Conservation (phyloP, 2,113 vertebrate species). For the Zootoca vivipara region DNA sequence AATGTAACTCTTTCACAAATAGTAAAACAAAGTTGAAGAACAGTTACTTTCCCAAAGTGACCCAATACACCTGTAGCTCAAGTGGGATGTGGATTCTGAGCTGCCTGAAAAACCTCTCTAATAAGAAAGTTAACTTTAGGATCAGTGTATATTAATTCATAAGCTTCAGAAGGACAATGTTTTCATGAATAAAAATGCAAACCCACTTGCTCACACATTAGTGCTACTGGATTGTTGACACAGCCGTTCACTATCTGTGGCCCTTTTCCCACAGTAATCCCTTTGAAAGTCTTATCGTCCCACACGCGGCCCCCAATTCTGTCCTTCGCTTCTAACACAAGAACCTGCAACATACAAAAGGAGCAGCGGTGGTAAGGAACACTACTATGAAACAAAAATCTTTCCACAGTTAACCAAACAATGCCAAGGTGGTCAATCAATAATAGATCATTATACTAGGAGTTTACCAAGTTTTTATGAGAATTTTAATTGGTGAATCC, state of each 20-base stretch:
- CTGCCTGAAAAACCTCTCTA: not conserved
- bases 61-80: not conserved
- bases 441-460: not conserved
- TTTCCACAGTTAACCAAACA: not conserved
- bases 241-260: slow-evolving; percentile 97
- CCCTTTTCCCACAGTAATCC: slow-evolving; percentile 89
- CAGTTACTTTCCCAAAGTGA: not conserved
- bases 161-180: not conserved
- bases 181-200: slow-evolving; percentile 40
- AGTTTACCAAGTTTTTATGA: not conserved
- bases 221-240: slow-evolving; percentile 94
- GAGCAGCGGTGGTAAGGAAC: not conserved
- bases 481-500: not conserved
- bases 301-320: slow-evolving; percentile 94
- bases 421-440: not conserved
- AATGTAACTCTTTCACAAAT: not conserved
- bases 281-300: slow-evolving; percentile 88
- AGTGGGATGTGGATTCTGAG: not conserved
- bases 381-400: not conserved
- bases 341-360: slow-evolving; percentile 77
- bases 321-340: slow-evolving; percentile 92
- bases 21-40: not conserved
- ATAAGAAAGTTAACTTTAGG: not conserved
- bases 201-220: slow-evolving; percentile 98
- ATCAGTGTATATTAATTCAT: not conserved